phyloP scores from a whole-genome alignment of 2,113 vertebrate species.

The Rhynchopsitta pachyrhyncha region DNA sequence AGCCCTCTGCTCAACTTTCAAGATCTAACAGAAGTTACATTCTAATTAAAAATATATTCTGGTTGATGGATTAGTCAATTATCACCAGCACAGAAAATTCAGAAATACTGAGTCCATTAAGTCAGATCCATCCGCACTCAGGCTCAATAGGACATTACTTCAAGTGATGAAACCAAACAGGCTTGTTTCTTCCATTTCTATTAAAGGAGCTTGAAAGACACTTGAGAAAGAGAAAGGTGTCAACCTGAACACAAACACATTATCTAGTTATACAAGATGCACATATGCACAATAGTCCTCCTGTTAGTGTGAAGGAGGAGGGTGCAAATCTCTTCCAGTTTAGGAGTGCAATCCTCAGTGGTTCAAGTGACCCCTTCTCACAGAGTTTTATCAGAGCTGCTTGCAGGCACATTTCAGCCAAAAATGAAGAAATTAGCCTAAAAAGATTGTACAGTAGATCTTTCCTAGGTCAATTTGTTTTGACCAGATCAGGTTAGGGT shows the following conservation, averaged over 20 bases:
- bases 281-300: background rate
- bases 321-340: background rate
- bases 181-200: background rate
- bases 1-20: background rate
- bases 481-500: background rate
- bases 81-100: background rate
- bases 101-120: background rate
- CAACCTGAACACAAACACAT: background rate
- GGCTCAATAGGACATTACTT: background rate
- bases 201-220: background rate
- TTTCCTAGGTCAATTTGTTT: background rate
- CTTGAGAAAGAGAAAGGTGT: background rate
- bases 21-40: background rate
- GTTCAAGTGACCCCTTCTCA: rapidly evolving
- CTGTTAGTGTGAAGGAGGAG: rapidly evolving
- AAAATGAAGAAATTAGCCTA: background rate
- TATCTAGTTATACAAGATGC: background rate
- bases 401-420: background rate
- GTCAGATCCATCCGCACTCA: background rate
- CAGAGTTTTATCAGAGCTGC: background rate
- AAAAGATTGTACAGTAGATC: background rate
- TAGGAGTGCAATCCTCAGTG: background rate
- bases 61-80: background rate
- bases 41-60: background rate
- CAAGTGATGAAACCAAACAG: background rate